A percentile compares a stretch with the other conserved stretches of the same genome.
These are phyloP conservation scores for Rhinichthys osculus DNA, from an alignment of 2,797 vertebrate species.

Conservation along the genomic window DNA sequence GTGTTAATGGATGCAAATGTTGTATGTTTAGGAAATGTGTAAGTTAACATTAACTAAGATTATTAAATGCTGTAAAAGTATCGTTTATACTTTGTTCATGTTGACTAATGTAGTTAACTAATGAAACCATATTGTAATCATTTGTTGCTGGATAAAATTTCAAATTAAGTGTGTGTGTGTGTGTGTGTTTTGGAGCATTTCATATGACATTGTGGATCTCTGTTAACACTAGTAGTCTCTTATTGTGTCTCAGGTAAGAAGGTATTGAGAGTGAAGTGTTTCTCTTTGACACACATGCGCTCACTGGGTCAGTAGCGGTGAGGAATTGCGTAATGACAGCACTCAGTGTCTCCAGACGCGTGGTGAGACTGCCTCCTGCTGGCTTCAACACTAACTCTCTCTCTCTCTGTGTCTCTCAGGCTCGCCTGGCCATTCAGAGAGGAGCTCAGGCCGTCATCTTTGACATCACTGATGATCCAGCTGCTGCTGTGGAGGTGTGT, in stretches of 20 bases:
- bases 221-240: neutral
- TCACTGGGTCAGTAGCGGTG: neutral
- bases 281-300: neutral
- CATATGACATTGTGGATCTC: neutral
- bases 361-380: constrained; percentile 5
- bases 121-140: neutral
- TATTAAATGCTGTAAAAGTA: too few relatives aligned
- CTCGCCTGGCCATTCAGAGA: constrained; percentile 90
- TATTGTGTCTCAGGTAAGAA: neutral
- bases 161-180: neutral
- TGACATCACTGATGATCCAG: constrained; percentile 90
- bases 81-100: too few relatives aligned
- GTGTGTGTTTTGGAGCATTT: neutral
- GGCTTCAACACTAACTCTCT: neutral
- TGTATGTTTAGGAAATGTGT: neutral
- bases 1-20: too few relatives aligned
- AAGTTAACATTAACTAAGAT: too few relatives aligned
- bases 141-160: neutral
- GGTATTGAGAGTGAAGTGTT: neutral
- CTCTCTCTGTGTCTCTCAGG: constrained; percentile 77
- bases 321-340: neutral
- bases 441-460: constrained; percentile 96
- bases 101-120: too few relatives aligned
- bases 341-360: neutral
- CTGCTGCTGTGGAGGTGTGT: constrained; percentile 87